These are phyloP conservation scores for Papilio elwesi DNA, from an alignment of 2,888 invertebrate species.

Conservation along the genomic window DNA sequence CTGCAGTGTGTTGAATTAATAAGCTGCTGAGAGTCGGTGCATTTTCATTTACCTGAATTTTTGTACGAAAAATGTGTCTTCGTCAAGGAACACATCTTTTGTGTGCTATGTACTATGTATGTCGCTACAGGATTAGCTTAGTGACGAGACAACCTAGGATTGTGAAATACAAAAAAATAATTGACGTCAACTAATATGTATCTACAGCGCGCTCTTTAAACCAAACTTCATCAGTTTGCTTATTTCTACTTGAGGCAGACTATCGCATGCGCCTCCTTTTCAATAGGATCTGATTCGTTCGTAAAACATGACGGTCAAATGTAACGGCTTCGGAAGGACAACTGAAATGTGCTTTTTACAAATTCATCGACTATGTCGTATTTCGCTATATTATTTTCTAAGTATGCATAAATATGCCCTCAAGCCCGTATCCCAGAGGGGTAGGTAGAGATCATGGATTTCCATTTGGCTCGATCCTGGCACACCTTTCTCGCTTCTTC, in stretches of 20 bases:
- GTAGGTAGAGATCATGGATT: too few relatives aligned
- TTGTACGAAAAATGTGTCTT: not conserved
- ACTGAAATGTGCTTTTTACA: not conserved
- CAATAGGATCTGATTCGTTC: not conserved
- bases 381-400: too few relatives aligned
- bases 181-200: constrained; percentile 9
- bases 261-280: not conserved
- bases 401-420: too few relatives aligned
- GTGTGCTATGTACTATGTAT: not conserved
- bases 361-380: too few relatives aligned
- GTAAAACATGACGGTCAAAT: too few relatives aligned
- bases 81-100: constrained; percentile 7
- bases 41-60: constrained; percentile 1
- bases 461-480: too few relatives aligned
- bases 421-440: too few relatives aligned
- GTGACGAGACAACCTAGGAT: constrained; percentile 5
- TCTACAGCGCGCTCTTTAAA: constrained; percentile 13
- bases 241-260: not conserved
- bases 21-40: not conserved
- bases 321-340: not conserved
- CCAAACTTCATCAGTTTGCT: not conserved
- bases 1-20: constrained; percentile 26
- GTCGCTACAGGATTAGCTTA: constrained; percentile 5
- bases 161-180: constrained; percentile 15
- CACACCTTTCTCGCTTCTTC: too few relatives aligned